Evolutionary conservation across 2,888 invertebrate species (phyloP), one percentile per base, ranked within the genome.

Genomic region (Drosophila ochracea): DNA sequence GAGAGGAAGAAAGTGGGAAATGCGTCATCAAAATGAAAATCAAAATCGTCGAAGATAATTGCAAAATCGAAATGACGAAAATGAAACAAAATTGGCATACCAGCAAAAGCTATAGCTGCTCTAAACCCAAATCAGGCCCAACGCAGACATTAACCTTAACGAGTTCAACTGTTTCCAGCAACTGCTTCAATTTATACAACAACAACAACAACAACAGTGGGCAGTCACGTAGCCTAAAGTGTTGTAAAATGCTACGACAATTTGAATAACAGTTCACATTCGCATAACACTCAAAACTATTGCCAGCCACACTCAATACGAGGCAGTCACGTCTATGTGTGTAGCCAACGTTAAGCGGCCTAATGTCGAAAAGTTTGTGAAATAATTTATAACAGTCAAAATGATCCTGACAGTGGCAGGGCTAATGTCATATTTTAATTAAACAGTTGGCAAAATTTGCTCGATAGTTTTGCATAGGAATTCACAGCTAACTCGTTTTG

Each of bases 401-500:
- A 9, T 16, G 16, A 25, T 47, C 7, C 21, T 25, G 43, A 3
- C 43, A 43, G n/a, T 13, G 43, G 11, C 43, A 35, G 5, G n/a
- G 37, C 37, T 43, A 21, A 47, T 47, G 47, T 47, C 47, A 16
- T 4, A 25, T 47, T 47, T 47, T 16, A 25, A 47, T 47, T 47
- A 25, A 25, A 4, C n/a, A 41, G 41, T 41, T n/a, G n/a, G 10
- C 9, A 19, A 39, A 21, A 13, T 43, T 43, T n/a, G 21, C 33
- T 25, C 7, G 2, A 13, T 37, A 47, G 49, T 66, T 62, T 74
- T 61, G 35, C 68, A 67, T 33, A 67, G 66, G 71, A 69, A 71
- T 82, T 73, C 69, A 68, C 47, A 47, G 67, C 49, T 49, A 68
- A 39, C 68, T 49, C 75, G n/a, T 68, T 55, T 50, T 35, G 30